Evolutionary conservation across 2,888 invertebrate genomes (phyloP).

Genomic region (Cloeon dipterum): DNA sequence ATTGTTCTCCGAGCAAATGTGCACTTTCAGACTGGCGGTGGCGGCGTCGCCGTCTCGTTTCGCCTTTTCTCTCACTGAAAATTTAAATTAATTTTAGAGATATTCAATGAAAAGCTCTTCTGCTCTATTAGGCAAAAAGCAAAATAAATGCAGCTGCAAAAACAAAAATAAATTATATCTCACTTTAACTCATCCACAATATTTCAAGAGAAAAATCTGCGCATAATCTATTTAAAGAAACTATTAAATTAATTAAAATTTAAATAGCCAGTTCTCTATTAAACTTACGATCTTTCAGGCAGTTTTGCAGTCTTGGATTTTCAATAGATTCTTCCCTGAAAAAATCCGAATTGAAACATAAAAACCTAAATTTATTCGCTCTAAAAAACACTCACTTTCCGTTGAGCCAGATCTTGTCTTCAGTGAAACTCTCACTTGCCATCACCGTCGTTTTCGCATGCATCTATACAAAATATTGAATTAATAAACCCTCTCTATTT

Average conservation of each 20-base stretch:
- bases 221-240: constrained; percentile 1
- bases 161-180: no score
- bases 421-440: constrained; percentile 40
- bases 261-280: not conserved
- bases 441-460: constrained; percentile 77
- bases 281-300: constrained; percentile 42
- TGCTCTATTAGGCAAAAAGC: no score
- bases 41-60: constrained; percentile 11
- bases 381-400: constrained; percentile 27
- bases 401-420: constrained; percentile 75
- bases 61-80: constrained; percentile 6
- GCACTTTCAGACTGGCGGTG: constrained; percentile 43
- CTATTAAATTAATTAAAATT: not conserved
- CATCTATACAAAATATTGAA: no score
- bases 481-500: no score
- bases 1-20: constrained; percentile 78
- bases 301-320: constrained; percentile 49
- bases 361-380: not conserved
- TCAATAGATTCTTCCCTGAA: constrained; percentile 43
- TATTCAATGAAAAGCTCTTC: no score
- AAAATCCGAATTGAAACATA: constrained; percentile 8
- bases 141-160: no score
- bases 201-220: constrained; percentile 2
- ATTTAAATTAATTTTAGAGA: not conserved
- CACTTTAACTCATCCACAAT: no score